phyloP scores from a whole-genome alignment of 2,797 vertebrate species.

The Chrosomus eos region DNA sequence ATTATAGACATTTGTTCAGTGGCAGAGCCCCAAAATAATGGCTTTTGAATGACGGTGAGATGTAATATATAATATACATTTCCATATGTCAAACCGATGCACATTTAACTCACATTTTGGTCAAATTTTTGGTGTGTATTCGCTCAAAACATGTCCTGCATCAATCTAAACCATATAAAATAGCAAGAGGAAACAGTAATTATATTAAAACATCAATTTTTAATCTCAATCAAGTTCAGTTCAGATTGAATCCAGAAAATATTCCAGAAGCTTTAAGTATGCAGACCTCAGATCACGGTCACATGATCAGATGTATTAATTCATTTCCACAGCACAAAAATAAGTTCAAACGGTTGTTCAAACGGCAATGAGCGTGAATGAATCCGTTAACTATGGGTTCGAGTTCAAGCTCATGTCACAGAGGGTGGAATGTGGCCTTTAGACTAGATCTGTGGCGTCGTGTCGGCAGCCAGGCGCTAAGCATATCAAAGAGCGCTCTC shows the following conservation, averaged over 20 bases:
- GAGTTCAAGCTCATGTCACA: slow-evolving; percentile 8
- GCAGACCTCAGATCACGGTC: background rate
- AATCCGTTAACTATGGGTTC: background rate
- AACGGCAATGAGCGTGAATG: background rate
- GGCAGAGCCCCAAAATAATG: background rate
- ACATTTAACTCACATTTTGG: background rate
- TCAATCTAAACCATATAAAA: background rate
- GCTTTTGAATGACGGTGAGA: background rate
- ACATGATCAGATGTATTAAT: background rate
- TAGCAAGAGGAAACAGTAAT: background rate
- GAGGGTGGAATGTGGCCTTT: slow-evolving; percentile 24
- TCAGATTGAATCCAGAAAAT: background rate
- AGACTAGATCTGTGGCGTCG: background rate
- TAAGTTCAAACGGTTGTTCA: background rate
- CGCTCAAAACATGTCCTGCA: background rate
- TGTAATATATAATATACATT: background rate
- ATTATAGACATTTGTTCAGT: slow-evolving; percentile 2
- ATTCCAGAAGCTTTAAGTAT: background rate
- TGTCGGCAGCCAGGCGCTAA: slow-evolving; percentile 25
- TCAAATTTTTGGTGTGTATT: background rate
- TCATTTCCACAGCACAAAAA: background rate
- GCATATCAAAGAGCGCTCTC: slow-evolving; percentile 31
- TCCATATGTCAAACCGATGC: background rate
- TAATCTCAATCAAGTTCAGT: background rate
- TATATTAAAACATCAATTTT: background rate